Conservation (phyloP, 2,113 vertebrate species). For the Notechis scutatus region DNA sequence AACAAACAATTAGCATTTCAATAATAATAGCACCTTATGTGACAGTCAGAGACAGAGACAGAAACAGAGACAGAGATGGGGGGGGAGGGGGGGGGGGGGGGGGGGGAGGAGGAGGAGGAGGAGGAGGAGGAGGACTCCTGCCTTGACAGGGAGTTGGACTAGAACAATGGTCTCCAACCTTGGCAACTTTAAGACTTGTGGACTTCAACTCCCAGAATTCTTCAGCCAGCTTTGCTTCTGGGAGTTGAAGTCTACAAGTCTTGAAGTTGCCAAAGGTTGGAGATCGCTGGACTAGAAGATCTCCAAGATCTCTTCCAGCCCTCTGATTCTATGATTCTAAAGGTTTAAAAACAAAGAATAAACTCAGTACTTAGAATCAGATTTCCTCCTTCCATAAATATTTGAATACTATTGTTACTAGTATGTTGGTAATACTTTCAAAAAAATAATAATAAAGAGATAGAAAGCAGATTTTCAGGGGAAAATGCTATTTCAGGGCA, state of each 20-base stretch:
- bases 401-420: neutral
- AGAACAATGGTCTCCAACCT: no score
- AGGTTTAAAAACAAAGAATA: neutral
- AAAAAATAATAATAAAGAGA: neutral
- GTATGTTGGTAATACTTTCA: neutral
- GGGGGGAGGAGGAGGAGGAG: no score
- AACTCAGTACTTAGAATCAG: neutral
- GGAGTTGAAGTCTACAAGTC: no score
- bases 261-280: no score
- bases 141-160: neutral
- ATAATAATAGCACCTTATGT: neutral
- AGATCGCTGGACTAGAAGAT: no score
- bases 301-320: no score
- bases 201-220: no score
- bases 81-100: neutral
- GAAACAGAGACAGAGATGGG: no score
- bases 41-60: neutral
- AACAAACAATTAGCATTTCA: neutral
- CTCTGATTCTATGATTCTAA: neutral
- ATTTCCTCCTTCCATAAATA: neutral
- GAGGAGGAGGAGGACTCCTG: no score
- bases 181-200: no score
- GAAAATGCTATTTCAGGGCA: neutral
- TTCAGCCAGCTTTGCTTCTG: no score
- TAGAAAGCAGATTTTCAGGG: neutral